A percentile compares a stretch with the other conserved stretches of the same genome.
Conservation (phyloP, 2,888 invertebrate species). For the Agrochola circellaris region DNA sequence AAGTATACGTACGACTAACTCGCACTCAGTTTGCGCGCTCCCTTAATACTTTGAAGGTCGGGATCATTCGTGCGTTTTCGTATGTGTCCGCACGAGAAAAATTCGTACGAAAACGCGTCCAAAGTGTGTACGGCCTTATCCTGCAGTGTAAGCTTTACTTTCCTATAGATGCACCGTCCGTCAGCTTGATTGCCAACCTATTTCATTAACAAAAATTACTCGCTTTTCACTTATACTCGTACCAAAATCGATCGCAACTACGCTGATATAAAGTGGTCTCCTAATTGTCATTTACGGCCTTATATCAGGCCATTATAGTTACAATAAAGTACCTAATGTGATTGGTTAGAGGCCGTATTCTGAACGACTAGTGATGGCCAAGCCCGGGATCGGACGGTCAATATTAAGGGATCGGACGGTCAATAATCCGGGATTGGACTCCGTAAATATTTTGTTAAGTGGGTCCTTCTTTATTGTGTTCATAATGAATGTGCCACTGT, state of each 20-base stretch:
- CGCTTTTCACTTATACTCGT: constrained; percentile 20
- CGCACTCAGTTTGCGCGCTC: too few species aligned
- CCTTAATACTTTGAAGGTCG: too few species aligned
- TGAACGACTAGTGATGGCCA: constrained; percentile 60
- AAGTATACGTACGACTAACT: too few species aligned
- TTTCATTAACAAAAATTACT: too few species aligned
- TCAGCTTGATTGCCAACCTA: too few species aligned
- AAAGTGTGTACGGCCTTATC: too few species aligned
- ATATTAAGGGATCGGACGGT: constrained; percentile 27
- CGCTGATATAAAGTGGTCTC: constrained; percentile 59
- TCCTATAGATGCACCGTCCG: too few species aligned
- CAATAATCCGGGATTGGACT: constrained; percentile 46
- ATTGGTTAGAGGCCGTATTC: constrained; percentile 60
- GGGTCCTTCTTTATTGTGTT: constrained; percentile 18
- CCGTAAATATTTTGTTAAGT: constrained; percentile 44
- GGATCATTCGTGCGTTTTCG: too few species aligned
- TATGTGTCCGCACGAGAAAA: too few species aligned
- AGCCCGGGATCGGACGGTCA: background rate
- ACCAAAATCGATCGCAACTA: constrained; percentile 47
- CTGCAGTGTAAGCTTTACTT: too few species aligned
- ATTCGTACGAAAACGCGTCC: too few species aligned
- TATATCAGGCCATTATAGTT: constrained; percentile 60
- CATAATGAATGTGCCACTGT: background rate
- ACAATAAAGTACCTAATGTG: constrained; percentile 67
- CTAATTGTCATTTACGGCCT: constrained; percentile 68